Evolutionary conservation across 2,888 invertebrate genomes (phyloP).

Genomic region (Mallateleia sp.): DNA sequence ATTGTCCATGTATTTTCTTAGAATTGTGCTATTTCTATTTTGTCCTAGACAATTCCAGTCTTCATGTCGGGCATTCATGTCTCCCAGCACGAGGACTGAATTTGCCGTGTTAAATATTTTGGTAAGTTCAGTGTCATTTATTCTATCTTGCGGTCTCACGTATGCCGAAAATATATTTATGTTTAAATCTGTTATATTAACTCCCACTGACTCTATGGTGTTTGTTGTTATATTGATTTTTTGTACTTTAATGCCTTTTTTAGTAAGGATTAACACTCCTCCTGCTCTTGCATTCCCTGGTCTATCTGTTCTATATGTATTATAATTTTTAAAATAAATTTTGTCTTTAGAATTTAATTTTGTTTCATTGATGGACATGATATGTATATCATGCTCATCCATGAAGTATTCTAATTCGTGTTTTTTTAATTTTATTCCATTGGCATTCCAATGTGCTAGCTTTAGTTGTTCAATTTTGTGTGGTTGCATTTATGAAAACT

Average conservation of each 20-base stretch:
- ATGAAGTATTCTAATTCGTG: slow-evolving; percentile 10
- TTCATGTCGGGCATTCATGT: slow-evolving; percentile 73
- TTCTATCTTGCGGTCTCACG: slow-evolving; percentile 20
- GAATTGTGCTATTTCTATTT: slow-evolving; percentile 62
- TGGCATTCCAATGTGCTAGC: slow-evolving; percentile 13
- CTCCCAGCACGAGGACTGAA: slow-evolving; percentile 67
- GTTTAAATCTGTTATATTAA: background rate
- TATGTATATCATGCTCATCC: slow-evolving; percentile 1
- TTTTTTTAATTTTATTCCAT: background rate
- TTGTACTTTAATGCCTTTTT: background rate
- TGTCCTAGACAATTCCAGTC: slow-evolving; percentile 56
- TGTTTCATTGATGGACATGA: slow-evolving; percentile 20
- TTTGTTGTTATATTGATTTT: background rate
- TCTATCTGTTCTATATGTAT: slow-evolving; percentile 19
- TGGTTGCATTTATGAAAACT: background rate
- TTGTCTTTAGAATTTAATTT: background rate
- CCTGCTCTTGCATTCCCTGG: background rate
- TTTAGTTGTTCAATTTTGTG: background rate
- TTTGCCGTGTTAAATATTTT: slow-evolving; percentile 10
- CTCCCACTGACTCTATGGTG: slow-evolving; percentile 16
- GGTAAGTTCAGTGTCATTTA: slow-evolving; percentile 37
- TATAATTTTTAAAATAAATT: slow-evolving; percentile 1
- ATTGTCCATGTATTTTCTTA: slow-evolving; percentile 41
- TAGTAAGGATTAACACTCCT: slow-evolving; percentile 12
- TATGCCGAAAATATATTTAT: slow-evolving; percentile 32